A percentile compares a stretch with the other conserved stretches of the same genome.
phyloP scores from a whole-genome alignment of 1,140 invertebrate genomes.

The Lepidurus couesii region DNA sequence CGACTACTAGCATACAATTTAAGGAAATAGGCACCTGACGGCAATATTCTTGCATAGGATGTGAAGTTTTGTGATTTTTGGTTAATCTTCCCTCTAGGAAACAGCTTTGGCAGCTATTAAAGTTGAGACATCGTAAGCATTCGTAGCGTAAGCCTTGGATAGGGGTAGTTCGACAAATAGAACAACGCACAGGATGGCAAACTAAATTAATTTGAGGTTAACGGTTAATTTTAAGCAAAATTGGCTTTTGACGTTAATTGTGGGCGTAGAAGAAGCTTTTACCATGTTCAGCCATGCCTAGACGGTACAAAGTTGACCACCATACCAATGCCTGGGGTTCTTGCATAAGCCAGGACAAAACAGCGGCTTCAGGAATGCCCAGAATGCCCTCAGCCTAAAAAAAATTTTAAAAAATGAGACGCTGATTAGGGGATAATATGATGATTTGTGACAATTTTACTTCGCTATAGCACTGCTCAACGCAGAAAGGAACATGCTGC shows the following conservation, averaged over 20 bases:
- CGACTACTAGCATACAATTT: constrained; percentile 26
- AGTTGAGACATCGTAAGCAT: constrained; percentile 67
- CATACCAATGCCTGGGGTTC: constrained; percentile 56
- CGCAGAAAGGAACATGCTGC: constrained; percentile 50
- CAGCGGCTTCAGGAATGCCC: constrained; percentile 52
- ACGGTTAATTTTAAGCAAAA: neutral
- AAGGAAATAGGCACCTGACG: constrained; percentile 45
- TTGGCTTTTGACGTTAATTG: no score
- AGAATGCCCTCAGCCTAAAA: constrained; percentile 48
- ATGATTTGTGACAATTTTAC: constrained; percentile 43
- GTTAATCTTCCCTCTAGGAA: constrained; percentile 66
- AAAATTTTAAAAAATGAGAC: constrained; percentile 32
- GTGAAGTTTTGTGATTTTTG: constrained; percentile 65
- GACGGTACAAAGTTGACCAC: constrained; percentile 55
- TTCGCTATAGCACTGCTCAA: constrained; percentile 56
- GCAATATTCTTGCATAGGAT: constrained; percentile 75
- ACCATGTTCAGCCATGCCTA: constrained; percentile 53
- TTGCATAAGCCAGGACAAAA: constrained; percentile 52
- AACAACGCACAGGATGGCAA: constrained; percentile 53
- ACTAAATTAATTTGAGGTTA: constrained; percentile 45
- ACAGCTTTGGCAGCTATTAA: constrained; percentile 73
- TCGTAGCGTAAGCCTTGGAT: constrained; percentile 58
- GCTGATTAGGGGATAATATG: neutral
- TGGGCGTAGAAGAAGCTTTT: constrained; percentile 13
- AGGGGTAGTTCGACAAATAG: constrained; percentile 51